Base-by-base conservation (phyloP, 1,140 invertebrate species). In the Drosophila leontia region DNA sequence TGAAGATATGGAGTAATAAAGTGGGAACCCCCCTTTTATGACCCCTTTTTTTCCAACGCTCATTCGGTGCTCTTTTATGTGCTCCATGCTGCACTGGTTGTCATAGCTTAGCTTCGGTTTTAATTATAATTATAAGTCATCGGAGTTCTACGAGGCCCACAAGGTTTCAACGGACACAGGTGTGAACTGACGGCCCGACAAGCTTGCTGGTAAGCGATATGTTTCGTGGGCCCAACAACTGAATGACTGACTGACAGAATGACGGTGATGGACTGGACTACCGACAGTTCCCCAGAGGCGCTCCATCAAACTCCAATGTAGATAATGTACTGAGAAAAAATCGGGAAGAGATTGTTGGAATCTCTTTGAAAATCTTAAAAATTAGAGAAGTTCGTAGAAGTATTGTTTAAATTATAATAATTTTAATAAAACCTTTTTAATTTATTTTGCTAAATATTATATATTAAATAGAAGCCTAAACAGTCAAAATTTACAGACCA, bases 121-220 rank as follows among this genome's bases (percentile, higher is more conserved):
- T 61, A 56, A 48, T 56, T 79, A 70, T 53, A 70, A 34, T 34
- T 77, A 67, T 70, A 63, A 45, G 58, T 58, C 65, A 61, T 47
- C 50, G 0, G 35, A 32, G 77, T 74, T 72, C 48, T 35, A 56
- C 13, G 35, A 29, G 39, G 39, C 72, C 32, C 29, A 68, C 42
- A 68, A 47, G 50, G 35, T 51, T 62, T 60, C 45, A 60, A 51
- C 41, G 35, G 44, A 39, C 42, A 78, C 82, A 85, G 82, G 82
- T 85, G 78, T 78, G 78, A 86, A 69, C 65, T 69, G 59, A 50
- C 72, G 77, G 58, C 70, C 69, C 77, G 82, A 84, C 82, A 84
- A 65, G 55, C 42, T 51, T 13, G 29, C 50, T 41, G 32, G 74
- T 84, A 78, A 85, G 34, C 82, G 78, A 84, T 78, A 81, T 63